Evolutionary conservation across 53 echinoderm and acorn worm species (phyloP), one percentile per base, ranked within the genome.

Genomic region (Antedon mediterranea): DNA sequence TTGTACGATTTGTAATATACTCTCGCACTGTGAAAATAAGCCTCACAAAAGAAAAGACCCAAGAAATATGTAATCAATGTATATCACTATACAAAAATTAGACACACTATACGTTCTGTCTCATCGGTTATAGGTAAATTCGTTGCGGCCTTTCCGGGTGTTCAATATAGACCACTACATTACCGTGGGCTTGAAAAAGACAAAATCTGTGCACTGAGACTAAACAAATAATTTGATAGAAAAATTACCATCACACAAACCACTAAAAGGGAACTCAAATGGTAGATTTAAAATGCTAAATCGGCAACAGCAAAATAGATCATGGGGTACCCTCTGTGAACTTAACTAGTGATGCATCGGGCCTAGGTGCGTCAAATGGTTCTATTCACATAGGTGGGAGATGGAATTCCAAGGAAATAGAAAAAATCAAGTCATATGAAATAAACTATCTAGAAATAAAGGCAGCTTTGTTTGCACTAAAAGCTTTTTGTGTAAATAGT

Each of bases 181-280:
- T 76, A 84, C 29, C 27, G 84, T 28, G 32, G 32, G 28, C 32
- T 79, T 43, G 84, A 84, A 82, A 74, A 82, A n/a, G n/a, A n/a
- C n/a, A n/a, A n/a, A n/a, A n/a, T 74, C 32, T 13, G 34, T 27
- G 79, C 85, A 0, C 34, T 86, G 3, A 78, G 0, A 77, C 31
- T 30, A 72, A 73, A 74, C 34, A 82, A 28, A 28, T 82, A 86
- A 31, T 87, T 44, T 82, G 74, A 86, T 75, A 77, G 86, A 18
- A 26, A 42, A 44, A 83, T 84, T 80, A 44, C 34, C 30, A 28
- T 86, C n/a, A 82, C 82, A 32, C 75, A 11, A 8, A 43, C 74
- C n/a, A 28, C 43, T 31, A 81, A 29, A 13, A 27, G 4, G 28
- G 82, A 81, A 32, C 32, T 81, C 31, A 20, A 32, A 29, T 71